Conservation (phyloP, 1,140 invertebrate species). For the Lethrus apterus region DNA sequence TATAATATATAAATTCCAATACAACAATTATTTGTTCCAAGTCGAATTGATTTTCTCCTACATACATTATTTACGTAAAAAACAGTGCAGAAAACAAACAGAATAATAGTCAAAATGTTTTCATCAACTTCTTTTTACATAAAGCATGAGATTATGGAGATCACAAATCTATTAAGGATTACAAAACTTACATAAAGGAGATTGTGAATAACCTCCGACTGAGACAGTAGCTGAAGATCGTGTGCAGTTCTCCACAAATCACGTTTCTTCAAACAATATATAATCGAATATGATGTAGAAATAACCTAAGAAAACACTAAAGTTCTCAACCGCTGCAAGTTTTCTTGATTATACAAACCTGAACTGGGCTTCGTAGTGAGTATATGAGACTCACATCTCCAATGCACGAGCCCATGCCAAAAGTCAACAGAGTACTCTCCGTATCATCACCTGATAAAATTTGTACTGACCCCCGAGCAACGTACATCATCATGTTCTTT, state of each 20-base stretch:
- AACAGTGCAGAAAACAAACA: no score
- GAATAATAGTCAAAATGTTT: no score
- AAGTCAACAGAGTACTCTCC: constrained; percentile 23
- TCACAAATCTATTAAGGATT: no score
- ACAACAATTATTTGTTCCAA: no score
- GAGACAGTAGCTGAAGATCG: constrained; percentile 13
- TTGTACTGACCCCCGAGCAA: constrained; percentile 19
- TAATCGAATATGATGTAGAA: constrained; percentile 20
- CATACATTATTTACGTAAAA: no score
- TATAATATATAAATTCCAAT: no score
- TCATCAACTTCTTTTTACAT: no score
- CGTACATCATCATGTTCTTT: constrained; percentile 21
- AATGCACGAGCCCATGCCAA: constrained; percentile 20
- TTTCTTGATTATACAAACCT: constrained; percentile 10
- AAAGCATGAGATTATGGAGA: no score
- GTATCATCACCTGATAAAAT: constrained; percentile 23
- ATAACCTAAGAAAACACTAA: constrained; percentile 14
- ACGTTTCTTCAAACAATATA: constrained; percentile 16
- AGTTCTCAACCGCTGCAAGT: background rate
- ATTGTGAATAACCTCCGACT: constrained; percentile 16
- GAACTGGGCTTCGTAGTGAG: constrained; percentile 12
- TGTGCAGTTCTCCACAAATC: constrained; percentile 18
- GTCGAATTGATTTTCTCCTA: no score
- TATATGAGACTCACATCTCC: constrained; percentile 19
- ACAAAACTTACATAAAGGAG: no score